phyloP scores from a whole-genome alignment of 1,140 invertebrate species.

The Zaprionus gabonicus region DNA sequence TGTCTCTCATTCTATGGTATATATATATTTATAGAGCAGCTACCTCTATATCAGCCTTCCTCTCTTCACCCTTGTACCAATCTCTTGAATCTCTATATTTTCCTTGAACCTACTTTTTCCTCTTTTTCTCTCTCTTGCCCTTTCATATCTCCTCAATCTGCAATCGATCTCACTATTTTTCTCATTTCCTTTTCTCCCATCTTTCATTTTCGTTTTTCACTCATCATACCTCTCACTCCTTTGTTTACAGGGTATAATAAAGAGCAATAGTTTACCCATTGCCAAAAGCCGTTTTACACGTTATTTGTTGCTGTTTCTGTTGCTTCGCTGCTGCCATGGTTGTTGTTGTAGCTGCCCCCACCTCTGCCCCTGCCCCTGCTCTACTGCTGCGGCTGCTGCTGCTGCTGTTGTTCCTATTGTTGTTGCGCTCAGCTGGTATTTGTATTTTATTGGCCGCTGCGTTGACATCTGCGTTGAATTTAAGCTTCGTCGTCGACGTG shows the following conservation, averaged over 20 bases:
- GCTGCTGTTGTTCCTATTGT: not conserved
- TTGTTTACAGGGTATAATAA: constrained; percentile 14
- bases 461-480: constrained; percentile 69
- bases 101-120: too few species aligned
- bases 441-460: constrained; percentile 56
- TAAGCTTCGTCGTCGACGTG: constrained; percentile 62
- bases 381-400: not conserved
- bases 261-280: constrained; percentile 12
- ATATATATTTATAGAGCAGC: too few species aligned
- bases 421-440: constrained; percentile 9
- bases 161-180: too few species aligned
- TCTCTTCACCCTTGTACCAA: too few species aligned
- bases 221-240: not conserved
- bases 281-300: constrained; percentile 48
- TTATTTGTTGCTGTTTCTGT: constrained; percentile 23
- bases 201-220: not conserved
- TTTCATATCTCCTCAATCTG: too few species aligned
- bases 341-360: not conserved
- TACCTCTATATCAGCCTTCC: too few species aligned
- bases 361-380: not conserved
- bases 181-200: not conserved
- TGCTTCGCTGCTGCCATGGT: not conserved
- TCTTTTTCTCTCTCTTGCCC: too few species aligned
- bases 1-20: too few species aligned
- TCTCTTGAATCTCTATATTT: too few species aligned